Evolutionary conservation across 2,113 vertebrate species (phyloP).

Genomic region (Astatotilapia flaviijosephi): DNA sequence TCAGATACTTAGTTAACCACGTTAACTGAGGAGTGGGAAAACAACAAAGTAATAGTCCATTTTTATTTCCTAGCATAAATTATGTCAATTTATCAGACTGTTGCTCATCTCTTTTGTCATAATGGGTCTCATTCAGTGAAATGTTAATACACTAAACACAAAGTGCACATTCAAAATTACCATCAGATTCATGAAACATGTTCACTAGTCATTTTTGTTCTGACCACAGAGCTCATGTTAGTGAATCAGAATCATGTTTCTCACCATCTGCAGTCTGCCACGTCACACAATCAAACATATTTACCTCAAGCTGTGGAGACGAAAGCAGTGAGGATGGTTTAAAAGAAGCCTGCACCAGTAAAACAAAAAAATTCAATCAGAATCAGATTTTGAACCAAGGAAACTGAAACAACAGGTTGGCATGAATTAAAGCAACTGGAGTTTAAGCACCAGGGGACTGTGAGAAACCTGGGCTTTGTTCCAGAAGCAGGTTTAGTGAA

Average conservation of each 20-base stretch:
- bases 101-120: neutral
- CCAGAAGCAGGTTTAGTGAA: neutral
- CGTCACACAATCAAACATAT: neutral
- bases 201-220: neutral
- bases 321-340: neutral
- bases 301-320: neutral
- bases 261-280: neutral
- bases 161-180: neutral
- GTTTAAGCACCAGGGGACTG: rapidly evolving
- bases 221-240: neutral
- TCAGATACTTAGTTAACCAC: rapidly evolving
- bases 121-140: neutral
- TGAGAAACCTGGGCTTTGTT: neutral
- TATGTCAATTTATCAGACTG: neutral
- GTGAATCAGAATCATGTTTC: neutral
- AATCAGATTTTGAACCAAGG: rapidly evolving
- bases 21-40: neutral
- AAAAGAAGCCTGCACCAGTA: neutral
- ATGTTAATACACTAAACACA: neutral
- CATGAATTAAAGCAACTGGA: neutral
- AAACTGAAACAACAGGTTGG: neutral
- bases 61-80: neutral
- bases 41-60: neutral
- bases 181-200: neutral
- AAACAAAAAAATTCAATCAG: neutral